Base-by-base conservation (phyloP, 2,888 invertebrate species). In the Epinotia bilunana region DNA sequence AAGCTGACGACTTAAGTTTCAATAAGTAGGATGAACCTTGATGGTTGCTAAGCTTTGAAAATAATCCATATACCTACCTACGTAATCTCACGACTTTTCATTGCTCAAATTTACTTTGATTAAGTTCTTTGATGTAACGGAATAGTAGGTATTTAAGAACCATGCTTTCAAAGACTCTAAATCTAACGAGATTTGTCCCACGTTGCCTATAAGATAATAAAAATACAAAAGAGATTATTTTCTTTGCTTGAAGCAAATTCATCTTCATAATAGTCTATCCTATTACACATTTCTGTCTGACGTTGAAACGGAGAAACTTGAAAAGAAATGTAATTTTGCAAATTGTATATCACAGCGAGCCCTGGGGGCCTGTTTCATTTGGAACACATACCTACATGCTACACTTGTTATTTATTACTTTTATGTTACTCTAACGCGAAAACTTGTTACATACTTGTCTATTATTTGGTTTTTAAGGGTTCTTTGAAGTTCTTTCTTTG, bases 261-360 rank as follows among this genome's bases (percentile, higher is more conserved):
- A 82, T 83, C 80, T 81, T 80, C 77, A 81, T 84, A 82, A 84
- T 81, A 80, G 80, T 75, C 80, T 75, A 80, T 81, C 78, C 80
- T 80, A 80, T 80, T 81, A 83, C 79, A 78, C 80, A 78, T 79
- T 79, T 84, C 83, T 83, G 80, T 83, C 81, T 80, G 83, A 83
- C 79, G 79, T 81, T 79, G 80, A 81, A 82, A 80, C 78, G 82
- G 79, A 79, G 80, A 83, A 84, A 83, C 83, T 84, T 83, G 81
- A 85, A 87, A 86, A 83, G 83, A 82, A 87, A 85, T 83, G 83
- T 86, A 85, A 87, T 87, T 87, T 86, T 84, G 82, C 81, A 86
- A 86, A 88, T 87, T 87, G 86, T 86, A 82, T 82, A 86, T 86
- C 82, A 85, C 83, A 76, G 82, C 79, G 79, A 81, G 81, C 79